phyloP scores from a whole-genome alignment of 2,888 invertebrate genomes.

The Sepioteuthis lessoniana region DNA sequence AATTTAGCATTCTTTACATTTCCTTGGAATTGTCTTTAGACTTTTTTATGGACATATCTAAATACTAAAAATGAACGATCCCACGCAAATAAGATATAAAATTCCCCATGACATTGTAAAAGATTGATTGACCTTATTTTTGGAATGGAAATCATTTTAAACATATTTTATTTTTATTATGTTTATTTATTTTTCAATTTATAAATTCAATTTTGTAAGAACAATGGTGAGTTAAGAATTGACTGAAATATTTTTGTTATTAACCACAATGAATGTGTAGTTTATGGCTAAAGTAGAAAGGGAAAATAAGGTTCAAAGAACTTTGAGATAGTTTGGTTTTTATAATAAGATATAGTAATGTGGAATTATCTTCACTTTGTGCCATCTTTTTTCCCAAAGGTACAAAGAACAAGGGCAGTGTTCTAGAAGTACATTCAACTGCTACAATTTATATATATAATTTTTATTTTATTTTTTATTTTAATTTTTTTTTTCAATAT shows the following conservation, averaged over 20 bases:
- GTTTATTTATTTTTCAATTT: too few species aligned
- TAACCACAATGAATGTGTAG: not conserved
- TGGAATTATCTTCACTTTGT: not conserved
- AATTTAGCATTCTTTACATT: not conserved
- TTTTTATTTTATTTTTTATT: not conserved
- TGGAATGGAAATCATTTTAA: not conserved
- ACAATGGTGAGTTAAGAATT: not conserved
- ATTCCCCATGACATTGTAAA: constrained; percentile 1
- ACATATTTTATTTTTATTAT: not conserved
- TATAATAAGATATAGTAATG: not conserved
- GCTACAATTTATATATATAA: not conserved
- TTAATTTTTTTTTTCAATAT: not conserved
- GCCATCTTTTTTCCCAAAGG: not conserved
- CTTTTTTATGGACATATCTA: not conserved
- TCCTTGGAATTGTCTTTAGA: not conserved
- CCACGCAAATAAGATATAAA: not conserved
- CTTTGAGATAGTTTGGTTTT: not conserved
- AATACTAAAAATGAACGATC: not conserved
- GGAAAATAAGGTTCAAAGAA: not conserved
- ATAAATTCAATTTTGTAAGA: not conserved
- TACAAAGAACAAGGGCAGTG: not conserved
- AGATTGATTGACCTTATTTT: constrained; percentile 21
- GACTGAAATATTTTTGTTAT: not conserved
- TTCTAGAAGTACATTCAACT: not conserved
- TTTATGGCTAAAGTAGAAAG: not conserved